These are phyloP conservation scores for Celastrina argiolus DNA, from an alignment of 2,888 invertebrate genomes.

Conservation along the genomic window DNA sequence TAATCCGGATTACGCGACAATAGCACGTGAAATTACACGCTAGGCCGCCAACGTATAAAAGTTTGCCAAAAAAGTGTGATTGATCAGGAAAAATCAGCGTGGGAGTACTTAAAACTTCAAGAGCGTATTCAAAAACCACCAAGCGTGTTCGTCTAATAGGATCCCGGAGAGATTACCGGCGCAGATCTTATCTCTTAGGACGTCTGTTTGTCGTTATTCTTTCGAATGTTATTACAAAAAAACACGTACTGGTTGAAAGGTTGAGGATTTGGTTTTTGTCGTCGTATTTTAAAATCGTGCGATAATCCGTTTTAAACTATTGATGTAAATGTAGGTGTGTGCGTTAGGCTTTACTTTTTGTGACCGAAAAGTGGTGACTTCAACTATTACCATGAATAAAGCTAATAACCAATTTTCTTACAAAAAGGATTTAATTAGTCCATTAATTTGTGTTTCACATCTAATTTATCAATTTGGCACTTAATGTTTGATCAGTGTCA, in stretches of 20 bases:
- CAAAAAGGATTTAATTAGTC: conserved; percentile 4
- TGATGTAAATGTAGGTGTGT: conserved; percentile 1
- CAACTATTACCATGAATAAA: not conserved
- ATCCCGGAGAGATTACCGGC: conserved; percentile 63
- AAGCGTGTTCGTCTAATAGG: conserved; percentile 71
- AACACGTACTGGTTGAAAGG: conserved; percentile 40
- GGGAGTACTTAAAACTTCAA: conserved; percentile 58
- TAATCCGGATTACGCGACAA: conserved; percentile 55
- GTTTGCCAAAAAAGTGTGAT: conserved; percentile 47
- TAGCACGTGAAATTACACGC: conserved; percentile 49
- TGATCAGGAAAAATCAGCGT: conserved; percentile 57
- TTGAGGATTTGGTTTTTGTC: conserved; percentile 22
- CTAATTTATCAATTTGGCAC: conserved; percentile 15
- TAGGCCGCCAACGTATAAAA: conserved; percentile 51
- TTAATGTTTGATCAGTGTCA: conserved; percentile 11
- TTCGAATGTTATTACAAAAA: conserved; percentile 59
- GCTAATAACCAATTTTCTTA: not conserved
- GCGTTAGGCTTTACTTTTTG: not conserved
- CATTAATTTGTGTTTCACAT: conserved; percentile 5
- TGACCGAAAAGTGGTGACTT: not conserved
- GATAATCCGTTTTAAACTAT: conserved; percentile 8
- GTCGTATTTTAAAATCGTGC: conserved; percentile 6
- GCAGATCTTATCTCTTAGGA: conserved; percentile 60
- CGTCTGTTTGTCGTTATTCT: conserved; percentile 50
- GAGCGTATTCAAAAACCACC: conserved; percentile 59